These are phyloP conservation scores for Hemitrygon akajei DNA, from an alignment of 2,797 vertebrate genomes.

Conservation along the genomic window DNA sequence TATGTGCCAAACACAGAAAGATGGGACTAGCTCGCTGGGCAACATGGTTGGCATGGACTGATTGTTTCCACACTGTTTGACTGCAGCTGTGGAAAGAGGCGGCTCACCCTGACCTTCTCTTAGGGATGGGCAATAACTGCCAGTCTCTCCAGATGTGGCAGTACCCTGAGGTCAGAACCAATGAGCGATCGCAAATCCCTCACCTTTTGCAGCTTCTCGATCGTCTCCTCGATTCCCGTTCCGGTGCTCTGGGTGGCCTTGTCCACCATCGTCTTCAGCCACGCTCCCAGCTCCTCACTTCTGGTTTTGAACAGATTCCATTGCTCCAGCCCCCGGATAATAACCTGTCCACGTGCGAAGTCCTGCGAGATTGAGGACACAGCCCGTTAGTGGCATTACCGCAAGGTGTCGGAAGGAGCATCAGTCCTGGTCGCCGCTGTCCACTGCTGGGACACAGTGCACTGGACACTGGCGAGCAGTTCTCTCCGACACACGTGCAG, in stretches of 20 bases:
- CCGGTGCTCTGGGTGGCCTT: conserved; percentile 76
- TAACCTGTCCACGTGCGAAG: conserved; percentile 79
- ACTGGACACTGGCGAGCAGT: no score
- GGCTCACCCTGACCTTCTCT: neutral
- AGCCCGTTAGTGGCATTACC: conserved; percentile 20
- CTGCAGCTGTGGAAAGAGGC: no score
- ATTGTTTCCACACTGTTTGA: no score
- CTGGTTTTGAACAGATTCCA: conserved; percentile 89
- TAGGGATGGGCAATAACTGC: no score
- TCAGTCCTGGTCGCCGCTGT: no score
- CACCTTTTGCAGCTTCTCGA: conserved; percentile 92
- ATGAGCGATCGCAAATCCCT: conserved; percentile 12
- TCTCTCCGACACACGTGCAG: no score
- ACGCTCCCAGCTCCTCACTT: conserved; percentile 85
- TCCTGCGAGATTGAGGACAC: conserved; percentile 58
- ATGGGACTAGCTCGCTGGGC: no score
- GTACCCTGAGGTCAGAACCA: neutral
- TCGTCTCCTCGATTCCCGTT: conserved; percentile 88
- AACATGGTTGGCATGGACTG: no score
- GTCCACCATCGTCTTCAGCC: conserved; percentile 91
- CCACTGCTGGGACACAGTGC: no score
- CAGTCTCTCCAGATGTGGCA: no score
- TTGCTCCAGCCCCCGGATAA: conserved; percentile 79
- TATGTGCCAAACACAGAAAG: no score
- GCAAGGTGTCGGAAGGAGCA: neutral